These are phyloP conservation scores for Rhamnusium bicolor DNA, from an alignment of 2,888 invertebrate genomes.

Conservation along the genomic window DNA sequence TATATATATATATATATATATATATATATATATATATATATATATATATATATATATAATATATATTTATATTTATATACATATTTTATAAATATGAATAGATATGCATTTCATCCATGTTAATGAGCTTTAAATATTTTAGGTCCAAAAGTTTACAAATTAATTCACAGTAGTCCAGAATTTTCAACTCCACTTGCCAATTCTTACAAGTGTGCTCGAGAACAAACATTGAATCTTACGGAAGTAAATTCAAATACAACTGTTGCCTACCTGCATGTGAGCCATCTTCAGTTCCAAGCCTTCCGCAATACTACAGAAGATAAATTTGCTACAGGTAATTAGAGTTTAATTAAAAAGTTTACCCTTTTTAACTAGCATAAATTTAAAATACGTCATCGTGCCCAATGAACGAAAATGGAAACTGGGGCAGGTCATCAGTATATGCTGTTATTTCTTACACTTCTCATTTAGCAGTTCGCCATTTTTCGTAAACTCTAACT, in stretches of 20 bases:
- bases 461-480: too few relatives aligned
- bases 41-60: too few relatives aligned
- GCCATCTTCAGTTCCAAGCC: conserved; percentile 82
- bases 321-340: conserved; percentile 77
- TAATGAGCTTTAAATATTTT: conserved; percentile 11
- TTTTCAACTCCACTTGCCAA: conserved; percentile 77
- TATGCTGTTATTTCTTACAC: too few relatives aligned
- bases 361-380: too few relatives aligned
- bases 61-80: too few relatives aligned
- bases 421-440: too few relatives aligned
- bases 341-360: background rate
- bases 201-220: conserved; percentile 82
- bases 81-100: background rate
- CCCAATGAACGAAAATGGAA: too few relatives aligned
- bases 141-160: conserved; percentile 24
- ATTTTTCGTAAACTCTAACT: too few relatives aligned
- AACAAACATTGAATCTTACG: conserved; percentile 75
- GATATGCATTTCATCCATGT: background rate
- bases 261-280: conserved; percentile 74
- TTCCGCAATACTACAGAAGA: conserved; percentile 75
- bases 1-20: too few relatives aligned
- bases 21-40: too few relatives aligned
- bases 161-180: conserved; percentile 70
- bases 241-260: conserved; percentile 59
- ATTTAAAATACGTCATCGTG: too few relatives aligned